phyloP scores from a whole-genome alignment of 2,888 invertebrate species.

The Diachrysia chrysitis region DNA sequence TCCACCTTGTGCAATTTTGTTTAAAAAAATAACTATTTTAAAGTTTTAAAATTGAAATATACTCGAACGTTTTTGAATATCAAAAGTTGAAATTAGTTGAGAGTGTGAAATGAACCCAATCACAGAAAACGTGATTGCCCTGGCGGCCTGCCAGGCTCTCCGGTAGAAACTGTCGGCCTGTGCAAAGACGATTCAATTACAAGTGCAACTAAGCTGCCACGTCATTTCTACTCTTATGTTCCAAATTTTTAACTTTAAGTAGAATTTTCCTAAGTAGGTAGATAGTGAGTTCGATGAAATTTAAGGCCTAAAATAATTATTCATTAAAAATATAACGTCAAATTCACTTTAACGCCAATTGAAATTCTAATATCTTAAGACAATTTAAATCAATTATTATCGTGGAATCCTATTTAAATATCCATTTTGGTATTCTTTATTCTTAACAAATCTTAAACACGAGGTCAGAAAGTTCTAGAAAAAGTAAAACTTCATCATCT shows the following conservation, averaged over 20 bases:
- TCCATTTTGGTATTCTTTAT: neutral
- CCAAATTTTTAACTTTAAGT: neutral
- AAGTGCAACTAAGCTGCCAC: conserved; percentile 36
- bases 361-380: no score
- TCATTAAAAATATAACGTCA: no score
- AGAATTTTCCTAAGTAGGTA: no score
- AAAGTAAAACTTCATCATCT: neutral
- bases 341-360: no score
- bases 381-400: no score
- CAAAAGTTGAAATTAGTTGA: conserved; percentile 40
- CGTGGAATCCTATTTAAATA: neutral
- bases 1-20: neutral
- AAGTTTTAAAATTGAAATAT: neutral
- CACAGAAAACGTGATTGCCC: conserved; percentile 62
- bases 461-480: neutral
- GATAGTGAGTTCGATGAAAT: neutral
- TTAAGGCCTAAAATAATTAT: neutral
- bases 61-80: conserved; percentile 19
- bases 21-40: neutral
- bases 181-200: conserved; percentile 52
- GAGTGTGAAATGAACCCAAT: conserved; percentile 61
- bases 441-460: neutral
- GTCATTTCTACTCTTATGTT: conserved; percentile 20
- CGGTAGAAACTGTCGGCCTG: conserved; percentile 30
- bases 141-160: conserved; percentile 64